These are phyloP conservation scores for Cataglyphis livida DNA, from an alignment of 2,888 invertebrate genomes.

Conservation along the genomic window DNA sequence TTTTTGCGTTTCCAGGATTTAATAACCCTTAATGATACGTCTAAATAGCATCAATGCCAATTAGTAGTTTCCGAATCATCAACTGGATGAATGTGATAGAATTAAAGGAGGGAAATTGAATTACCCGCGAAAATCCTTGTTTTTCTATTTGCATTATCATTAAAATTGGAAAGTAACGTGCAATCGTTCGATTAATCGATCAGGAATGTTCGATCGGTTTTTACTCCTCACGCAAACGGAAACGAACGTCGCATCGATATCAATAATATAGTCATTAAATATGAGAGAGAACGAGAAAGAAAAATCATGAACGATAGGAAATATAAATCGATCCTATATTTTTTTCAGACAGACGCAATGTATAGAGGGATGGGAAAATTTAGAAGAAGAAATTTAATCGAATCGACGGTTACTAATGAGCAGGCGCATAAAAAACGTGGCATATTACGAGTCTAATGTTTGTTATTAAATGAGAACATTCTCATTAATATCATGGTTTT, in stretches of 20 bases:
- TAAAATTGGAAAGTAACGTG: background rate
- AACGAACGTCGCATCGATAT: background rate
- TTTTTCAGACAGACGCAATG: background rate
- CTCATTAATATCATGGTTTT: slow-evolving; percentile 54
- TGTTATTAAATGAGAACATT: slow-evolving; percentile 39
- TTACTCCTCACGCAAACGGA: background rate
- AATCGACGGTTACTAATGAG: slow-evolving; percentile 32
- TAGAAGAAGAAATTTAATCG: background rate
- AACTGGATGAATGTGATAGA: background rate
- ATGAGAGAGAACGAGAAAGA: background rate
- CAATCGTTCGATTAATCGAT: slow-evolving; percentile 10
- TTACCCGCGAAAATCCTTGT: background rate
- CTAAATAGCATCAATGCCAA: background rate
- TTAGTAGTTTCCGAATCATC: background rate
- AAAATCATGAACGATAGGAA: background rate
- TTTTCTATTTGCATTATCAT: background rate
- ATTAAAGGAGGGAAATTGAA: background rate
- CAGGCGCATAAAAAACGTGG: slow-evolving; percentile 37
- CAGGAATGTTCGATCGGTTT: slow-evolving; percentile 1
- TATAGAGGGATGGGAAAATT: slow-evolving; percentile 19
- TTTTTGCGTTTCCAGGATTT: background rate
- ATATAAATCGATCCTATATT: slow-evolving; percentile 6
- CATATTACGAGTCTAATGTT: slow-evolving; percentile 50
- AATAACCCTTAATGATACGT: background rate
- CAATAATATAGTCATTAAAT: background rate